phyloP scores from a whole-genome alignment of 1,140 invertebrate species.

The Polypedilum pembai region DNA sequence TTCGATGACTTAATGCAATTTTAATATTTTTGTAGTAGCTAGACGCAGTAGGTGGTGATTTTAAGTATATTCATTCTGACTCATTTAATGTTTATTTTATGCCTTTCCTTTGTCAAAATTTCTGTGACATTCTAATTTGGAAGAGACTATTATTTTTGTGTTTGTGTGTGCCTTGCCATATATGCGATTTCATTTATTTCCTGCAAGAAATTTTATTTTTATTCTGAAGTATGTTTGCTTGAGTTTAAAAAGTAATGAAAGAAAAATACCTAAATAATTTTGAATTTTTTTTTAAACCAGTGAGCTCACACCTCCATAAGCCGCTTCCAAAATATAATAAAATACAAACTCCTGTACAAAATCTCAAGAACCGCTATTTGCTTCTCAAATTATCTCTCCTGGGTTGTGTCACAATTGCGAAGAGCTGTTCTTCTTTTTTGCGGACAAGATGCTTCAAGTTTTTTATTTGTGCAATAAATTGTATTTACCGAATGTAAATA shows the following conservation, averaged over 20 bases:
- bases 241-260: background rate
- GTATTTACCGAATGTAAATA: conserved; percentile 18
- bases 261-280: background rate
- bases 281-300: background rate
- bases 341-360: background rate
- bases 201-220: conserved; percentile 9
- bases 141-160: background rate
- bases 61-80: background rate
- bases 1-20: conserved; percentile 18
- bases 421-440: background rate
- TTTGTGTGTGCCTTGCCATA: background rate
- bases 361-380: conserved; percentile 23
- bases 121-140: conserved; percentile 2
- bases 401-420: conserved; percentile 10
- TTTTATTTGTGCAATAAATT: conserved; percentile 14
- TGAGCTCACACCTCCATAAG: background rate
- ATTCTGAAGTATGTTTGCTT: background rate
- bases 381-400: conserved; percentile 16
- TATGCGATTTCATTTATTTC: background rate
- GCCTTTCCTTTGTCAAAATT: background rate
- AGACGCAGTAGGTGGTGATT: conserved; percentile 10
- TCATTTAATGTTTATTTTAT: background rate
- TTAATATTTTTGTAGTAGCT: background rate
- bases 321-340: background rate
- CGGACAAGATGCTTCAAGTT: background rate